Base-by-base conservation (phyloP, 2,888 invertebrate species). In the Colostygia pectinataria region DNA sequence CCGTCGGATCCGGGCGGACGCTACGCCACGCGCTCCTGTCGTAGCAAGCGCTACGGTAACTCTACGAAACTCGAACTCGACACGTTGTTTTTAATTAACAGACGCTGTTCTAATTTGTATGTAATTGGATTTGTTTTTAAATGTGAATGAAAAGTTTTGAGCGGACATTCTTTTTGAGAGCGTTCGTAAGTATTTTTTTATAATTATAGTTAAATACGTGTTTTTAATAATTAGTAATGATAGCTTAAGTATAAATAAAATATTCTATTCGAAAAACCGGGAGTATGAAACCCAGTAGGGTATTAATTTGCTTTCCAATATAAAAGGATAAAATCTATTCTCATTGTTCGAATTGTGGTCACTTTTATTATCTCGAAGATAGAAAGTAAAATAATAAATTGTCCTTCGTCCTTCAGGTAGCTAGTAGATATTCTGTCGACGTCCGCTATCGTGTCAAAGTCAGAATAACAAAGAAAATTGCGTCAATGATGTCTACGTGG, bases 1-100 rank as follows among this genome's bases (percentile, higher is more conserved):
- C 78, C 74, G 80, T 77, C 82, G 77, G 74, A 45, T 62, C 76
- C 51, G 78, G 68, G 73, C 80, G 83, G 84, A 80, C 89, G 88
- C 71, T 72, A 76, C 79, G 74, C 71, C 70, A 75, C 72, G 76
- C 68, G 71, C 70, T 66, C 60, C 20, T 2, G 20, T 59, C 72
- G 71, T 67, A 66, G 60, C 53, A 10, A n/a, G 55, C 64, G 68
- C 64, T 67, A 63, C 72, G 65, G 65, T 63, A 71, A 70, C 71
- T 66, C 67, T 68, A 71, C 74, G 70, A n/a, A n/a, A n/a, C n/a
- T n/a, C n/a, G n/a, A 73, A 65, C 68, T 68, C 66, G 53, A 53
- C 36, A 36, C 52, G 53, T 42, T 45, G 12, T 31, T 50, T 43
- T 14, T 27, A 46, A 51, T 39, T 9, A 32, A 23, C 44, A 15